A percentile compares a stretch with the other conserved stretches of the same genome.
Conservation (phyloP, 2,113 vertebrate species). For the Syrmaticus mikado region DNA sequence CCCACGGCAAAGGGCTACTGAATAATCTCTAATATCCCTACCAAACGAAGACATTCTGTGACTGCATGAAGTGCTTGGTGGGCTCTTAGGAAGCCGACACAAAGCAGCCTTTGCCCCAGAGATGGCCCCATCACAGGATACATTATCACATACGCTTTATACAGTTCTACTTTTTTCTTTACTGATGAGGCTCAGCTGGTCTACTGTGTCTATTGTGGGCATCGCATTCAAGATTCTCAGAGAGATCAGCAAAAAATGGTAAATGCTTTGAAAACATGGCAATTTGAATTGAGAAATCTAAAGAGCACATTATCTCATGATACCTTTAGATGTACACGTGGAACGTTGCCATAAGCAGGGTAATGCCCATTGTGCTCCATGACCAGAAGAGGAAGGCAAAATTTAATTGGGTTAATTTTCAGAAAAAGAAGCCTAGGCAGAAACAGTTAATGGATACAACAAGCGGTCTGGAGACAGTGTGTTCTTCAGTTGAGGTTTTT, state of each 20-base stretch:
- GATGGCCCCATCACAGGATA: neutral
- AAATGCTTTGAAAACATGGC: neutral
- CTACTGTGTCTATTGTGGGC: neutral
- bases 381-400: neutral
- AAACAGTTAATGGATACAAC: neutral
- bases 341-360: neutral
- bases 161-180: neutral
- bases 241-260: neutral
- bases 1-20: neutral
- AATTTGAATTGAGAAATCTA: neutral
- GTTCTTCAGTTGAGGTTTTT: neutral
- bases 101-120: neutral
- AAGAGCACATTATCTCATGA: neutral
- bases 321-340: neutral
- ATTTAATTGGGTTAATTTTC: neutral
- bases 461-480: neutral
- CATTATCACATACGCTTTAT: neutral
- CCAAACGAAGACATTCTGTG: neutral
- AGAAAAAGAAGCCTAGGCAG: neutral
- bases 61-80: neutral
- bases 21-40: neutral
- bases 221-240: neutral
- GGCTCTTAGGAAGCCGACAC: neutral
- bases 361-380: neutral
- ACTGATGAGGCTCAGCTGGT: neutral